Evolutionary conservation across 2,113 vertebrate genomes (phyloP).

Genomic region (Panthera leo): DNA sequence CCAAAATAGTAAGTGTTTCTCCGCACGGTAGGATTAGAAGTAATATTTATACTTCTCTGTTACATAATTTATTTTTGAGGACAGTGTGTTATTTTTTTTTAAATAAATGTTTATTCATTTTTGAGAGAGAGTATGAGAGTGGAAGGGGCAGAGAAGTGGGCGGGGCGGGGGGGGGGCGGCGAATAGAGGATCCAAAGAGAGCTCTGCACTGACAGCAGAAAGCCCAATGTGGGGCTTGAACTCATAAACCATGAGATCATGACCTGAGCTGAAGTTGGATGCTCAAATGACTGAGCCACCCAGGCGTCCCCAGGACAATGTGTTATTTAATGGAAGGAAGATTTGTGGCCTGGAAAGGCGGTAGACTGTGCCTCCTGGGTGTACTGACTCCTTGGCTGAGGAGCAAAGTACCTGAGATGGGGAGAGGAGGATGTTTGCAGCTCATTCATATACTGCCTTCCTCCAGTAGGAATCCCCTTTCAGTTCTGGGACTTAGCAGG

Average conservation of each 20-base stretch:
- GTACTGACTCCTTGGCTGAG: background rate
- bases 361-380: background rate
- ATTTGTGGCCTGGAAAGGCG: background rate
- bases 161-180: fast-evolving
- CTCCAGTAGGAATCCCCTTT: background rate
- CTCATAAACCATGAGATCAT: no score
- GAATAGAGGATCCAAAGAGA: no score
- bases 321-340: background rate
- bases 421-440: background rate
- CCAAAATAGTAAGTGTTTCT: background rate
- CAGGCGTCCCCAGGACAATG: no score
- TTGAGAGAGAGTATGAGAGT: no score
- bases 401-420: background rate
- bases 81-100: background rate
- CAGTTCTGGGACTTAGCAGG: background rate
- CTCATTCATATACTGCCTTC: background rate
- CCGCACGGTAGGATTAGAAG: background rate
- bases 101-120: no score
- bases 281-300: no score
- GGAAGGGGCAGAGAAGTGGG: no score
- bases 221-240: no score
- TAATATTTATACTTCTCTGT: background rate
- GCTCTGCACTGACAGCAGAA: no score
- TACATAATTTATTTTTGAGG: background rate
- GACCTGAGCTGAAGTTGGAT: no score